Percentiles rank a stretch among this genome's conserved stretches.
Conservation (phyloP, 2,797 vertebrate genomes). For the Rhinatrema bivittatum region DNA sequence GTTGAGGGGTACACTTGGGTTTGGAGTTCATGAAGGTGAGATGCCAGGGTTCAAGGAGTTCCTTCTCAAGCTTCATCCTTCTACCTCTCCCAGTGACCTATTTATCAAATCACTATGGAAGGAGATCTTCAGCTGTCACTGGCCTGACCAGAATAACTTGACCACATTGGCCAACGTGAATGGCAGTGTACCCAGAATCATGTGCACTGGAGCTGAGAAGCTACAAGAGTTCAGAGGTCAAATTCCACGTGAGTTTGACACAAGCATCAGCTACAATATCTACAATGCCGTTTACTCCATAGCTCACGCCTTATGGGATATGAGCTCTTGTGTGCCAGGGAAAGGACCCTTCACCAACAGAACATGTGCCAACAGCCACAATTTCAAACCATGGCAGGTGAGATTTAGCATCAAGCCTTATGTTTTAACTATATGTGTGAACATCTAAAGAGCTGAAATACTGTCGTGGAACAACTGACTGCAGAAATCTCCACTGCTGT, state of each 20-base stretch:
- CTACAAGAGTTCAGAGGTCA: not conserved
- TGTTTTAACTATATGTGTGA: too few species aligned
- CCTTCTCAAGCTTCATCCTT: not conserved
- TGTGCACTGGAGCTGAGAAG: not conserved
- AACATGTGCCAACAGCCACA: not conserved
- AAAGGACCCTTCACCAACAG: not conserved
- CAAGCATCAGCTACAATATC: not conserved
- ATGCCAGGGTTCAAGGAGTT: not conserved
- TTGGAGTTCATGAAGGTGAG: not conserved
- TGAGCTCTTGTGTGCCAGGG: not conserved
- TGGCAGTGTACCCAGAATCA: too few species aligned
- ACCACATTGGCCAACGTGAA: not conserved
- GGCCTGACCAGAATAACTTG: not conserved
- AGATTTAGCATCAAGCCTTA: too few species aligned
- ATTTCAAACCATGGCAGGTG: not conserved
- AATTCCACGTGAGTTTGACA: not conserved
- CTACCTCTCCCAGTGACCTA: not conserved
- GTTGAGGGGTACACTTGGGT: not conserved
- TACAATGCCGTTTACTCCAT: not conserved
- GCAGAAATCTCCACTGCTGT: too few species aligned
- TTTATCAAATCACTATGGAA: not conserved
- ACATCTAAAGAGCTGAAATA: too few species aligned
- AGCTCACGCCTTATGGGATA: not conserved
- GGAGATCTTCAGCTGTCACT: not conserved
- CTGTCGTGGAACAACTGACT: too few species aligned